These are phyloP conservation scores for Muscicapa adusta DNA, from an alignment of 2,113 vertebrate species.

Conservation along the genomic window DNA sequence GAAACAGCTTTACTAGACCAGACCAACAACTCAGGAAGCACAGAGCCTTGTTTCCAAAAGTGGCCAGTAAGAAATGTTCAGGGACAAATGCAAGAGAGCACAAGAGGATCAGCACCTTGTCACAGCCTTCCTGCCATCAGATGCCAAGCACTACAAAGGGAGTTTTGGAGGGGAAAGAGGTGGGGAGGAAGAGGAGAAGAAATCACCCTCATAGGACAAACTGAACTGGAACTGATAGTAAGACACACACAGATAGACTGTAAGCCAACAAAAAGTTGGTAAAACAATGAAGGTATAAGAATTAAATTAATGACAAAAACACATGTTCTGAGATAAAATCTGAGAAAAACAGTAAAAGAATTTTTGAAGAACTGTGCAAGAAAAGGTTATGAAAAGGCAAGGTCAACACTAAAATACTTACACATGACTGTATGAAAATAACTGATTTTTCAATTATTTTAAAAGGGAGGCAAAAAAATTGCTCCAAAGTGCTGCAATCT, in stretches of 20 bases:
- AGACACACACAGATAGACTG: not conserved
- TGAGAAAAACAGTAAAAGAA: constrained; percentile 18
- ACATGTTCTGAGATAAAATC: constrained; percentile 32
- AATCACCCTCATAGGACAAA: not conserved
- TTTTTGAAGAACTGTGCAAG: constrained; percentile 12
- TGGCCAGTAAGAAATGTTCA: not conserved
- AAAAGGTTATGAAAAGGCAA: not conserved
- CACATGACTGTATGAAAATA: not conserved
- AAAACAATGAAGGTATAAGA: not conserved
- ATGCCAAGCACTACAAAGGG: not conserved
- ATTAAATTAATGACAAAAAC: constrained; percentile 17
- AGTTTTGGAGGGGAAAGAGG: not conserved
- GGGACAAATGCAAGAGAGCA: not conserved
- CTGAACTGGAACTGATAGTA: not conserved
- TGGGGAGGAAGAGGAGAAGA: not conserved
- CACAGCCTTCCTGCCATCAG: not conserved
- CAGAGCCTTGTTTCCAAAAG: not conserved
- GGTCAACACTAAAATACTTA: not conserved
- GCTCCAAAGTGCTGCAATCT: not conserved
- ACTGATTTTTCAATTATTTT: constrained; percentile 35
- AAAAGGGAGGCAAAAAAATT: not conserved
- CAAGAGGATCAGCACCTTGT: not conserved
- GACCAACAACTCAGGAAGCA: not conserved
- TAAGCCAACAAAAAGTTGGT: not conserved
- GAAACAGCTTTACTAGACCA: not conserved